These are phyloP conservation scores for Tyrannus savana DNA, from an alignment of 2,113 vertebrate species.

Conservation along the genomic window DNA sequence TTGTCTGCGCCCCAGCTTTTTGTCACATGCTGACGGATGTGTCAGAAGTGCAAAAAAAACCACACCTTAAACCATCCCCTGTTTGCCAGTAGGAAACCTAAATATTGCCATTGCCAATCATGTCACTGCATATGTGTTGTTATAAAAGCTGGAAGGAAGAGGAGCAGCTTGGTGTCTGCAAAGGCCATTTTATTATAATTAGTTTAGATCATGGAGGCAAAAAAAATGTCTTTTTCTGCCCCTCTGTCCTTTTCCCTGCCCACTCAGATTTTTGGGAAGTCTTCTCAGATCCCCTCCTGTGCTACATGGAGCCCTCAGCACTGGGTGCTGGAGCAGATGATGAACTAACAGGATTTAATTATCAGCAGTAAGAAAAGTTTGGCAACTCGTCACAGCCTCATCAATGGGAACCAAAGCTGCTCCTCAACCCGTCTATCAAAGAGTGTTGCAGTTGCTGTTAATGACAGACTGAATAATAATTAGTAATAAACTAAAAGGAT, in stretches of 20 bases:
- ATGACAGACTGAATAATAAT: constrained; percentile 31
- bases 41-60: not conserved
- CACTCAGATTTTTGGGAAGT: not conserved
- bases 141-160: not conserved
- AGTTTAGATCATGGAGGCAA: not conserved
- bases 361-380: constrained; percentile 27
- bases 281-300: not conserved
- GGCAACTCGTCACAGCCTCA: constrained; percentile 16
- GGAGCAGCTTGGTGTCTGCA: not conserved
- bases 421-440: constrained; percentile 11
- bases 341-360: constrained; percentile 7
- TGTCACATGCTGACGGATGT: not conserved
- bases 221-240: fast-evolving
- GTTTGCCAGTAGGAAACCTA: not conserved
- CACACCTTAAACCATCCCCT: not conserved
- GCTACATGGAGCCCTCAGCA: not conserved
- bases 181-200: not conserved
- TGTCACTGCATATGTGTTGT: fast-evolving
- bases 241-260: not conserved
- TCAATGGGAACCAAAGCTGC: not conserved
- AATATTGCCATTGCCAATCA: not conserved
- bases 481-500: not conserved
- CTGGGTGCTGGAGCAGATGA: not conserved
- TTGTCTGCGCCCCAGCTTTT: not conserved
- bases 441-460: not conserved